Conservation (phyloP, 2,113 vertebrate genomes). For the Stomatorhinus ivindoensis region DNA sequence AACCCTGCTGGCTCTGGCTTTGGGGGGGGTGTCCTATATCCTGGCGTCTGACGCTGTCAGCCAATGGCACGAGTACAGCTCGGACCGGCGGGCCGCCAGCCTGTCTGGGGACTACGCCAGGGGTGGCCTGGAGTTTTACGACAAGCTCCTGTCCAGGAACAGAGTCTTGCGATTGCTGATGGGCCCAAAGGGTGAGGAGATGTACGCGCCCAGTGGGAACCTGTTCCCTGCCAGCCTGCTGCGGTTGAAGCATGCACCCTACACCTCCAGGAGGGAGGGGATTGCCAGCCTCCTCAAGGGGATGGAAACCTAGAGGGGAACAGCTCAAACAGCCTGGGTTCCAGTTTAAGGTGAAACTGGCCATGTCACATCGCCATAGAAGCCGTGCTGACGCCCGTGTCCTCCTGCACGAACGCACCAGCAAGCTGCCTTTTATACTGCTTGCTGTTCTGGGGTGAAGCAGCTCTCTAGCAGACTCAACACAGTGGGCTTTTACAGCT, state of each 20-base stretch:
- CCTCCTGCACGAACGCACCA: neutral
- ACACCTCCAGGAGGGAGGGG: conserved; percentile 73
- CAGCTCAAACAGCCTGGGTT: neutral
- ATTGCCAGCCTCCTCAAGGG: conserved; percentile 63
- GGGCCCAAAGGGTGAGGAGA: conserved; percentile 67
- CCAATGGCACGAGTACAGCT: conserved; percentile 67
- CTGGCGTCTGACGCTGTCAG: conserved; percentile 63
- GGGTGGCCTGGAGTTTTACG: conserved; percentile 87
- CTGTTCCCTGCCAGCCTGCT: conserved; percentile 71
- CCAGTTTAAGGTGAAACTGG: neutral
- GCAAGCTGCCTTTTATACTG: neutral
- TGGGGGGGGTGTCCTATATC: conserved; percentile 63
- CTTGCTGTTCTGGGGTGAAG: neutral
- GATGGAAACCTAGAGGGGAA: neutral
- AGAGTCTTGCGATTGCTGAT: conserved; percentile 69
- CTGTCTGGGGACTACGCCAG: conserved; percentile 68
- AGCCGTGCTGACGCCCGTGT: neutral
- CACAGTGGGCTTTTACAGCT: neutral
- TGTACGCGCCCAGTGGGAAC: conserved; percentile 79
- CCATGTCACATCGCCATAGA: neutral
- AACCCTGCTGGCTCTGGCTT: conserved; percentile 54
- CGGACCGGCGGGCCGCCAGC: conserved; percentile 64
- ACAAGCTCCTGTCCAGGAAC: conserved; percentile 77
- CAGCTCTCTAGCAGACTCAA: neutral
- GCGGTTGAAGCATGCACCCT: conserved; percentile 73